phyloP scores from a whole-genome alignment of 2,888 invertebrate species.

The Lamellibrachia satsuma region DNA sequence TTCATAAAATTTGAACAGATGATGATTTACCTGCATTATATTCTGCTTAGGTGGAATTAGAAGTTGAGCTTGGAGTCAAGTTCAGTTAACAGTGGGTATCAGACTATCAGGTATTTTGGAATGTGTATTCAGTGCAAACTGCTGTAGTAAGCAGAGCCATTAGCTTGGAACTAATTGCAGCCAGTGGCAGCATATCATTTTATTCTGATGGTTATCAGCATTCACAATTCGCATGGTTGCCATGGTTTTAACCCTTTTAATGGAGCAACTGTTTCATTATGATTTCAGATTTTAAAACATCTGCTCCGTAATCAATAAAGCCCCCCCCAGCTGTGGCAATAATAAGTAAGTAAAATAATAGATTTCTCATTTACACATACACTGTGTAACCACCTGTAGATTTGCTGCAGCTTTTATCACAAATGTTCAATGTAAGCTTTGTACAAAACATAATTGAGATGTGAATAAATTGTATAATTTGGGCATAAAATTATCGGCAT shows the following conservation, averaged over 20 bases:
- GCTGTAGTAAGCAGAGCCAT: neutral
- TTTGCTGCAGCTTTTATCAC: neutral
- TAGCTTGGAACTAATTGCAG: neutral
- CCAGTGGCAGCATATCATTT: neutral
- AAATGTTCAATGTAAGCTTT: neutral
- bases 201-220: neutral
- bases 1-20: neutral
- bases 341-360: neutral
- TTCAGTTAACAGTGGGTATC: no score
- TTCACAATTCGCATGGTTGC: neutral
- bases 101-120: neutral
- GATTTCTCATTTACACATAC: neutral
- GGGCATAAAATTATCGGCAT: neutral
- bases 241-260: constrained; percentile 6
- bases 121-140: neutral
- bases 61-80: neutral
- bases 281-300: neutral
- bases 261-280: neutral
- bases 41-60: neutral
- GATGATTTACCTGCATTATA: neutral
- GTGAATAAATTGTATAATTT: neutral
- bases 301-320: neutral
- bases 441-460: neutral
- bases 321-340: neutral
- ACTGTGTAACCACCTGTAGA: neutral